phyloP scores from a whole-genome alignment of 2,888 invertebrate genomes.

The Polylopha cassiicola region DNA sequence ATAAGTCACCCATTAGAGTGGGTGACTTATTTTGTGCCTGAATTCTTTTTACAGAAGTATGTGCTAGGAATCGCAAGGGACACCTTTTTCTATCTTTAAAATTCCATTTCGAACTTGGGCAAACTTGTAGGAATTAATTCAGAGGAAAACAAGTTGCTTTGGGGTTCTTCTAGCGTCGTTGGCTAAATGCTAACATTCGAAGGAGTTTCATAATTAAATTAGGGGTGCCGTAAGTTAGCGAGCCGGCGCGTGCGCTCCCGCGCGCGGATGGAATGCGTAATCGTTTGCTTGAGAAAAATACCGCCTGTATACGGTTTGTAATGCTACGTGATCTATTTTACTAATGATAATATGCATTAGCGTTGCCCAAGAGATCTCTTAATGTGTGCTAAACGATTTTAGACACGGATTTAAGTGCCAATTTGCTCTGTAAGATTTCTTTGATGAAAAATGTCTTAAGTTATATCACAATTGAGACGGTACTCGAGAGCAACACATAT shows the following conservation, averaged over 20 bases:
- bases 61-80: too few species aligned
- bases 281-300: constrained; percentile 29
- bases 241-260: constrained; percentile 35
- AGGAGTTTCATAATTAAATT: constrained; percentile 54
- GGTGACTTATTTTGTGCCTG: too few species aligned
- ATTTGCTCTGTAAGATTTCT: too few species aligned
- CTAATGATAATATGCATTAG: constrained; percentile 22
- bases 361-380: constrained; percentile 9
- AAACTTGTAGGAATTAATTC: constrained; percentile 1
- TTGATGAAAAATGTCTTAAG: too few species aligned
- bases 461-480: too few species aligned
- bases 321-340: constrained; percentile 32
- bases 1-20: too few species aligned
- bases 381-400: constrained; percentile 12
- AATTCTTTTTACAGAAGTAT: too few species aligned
- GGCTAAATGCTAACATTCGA: constrained; percentile 18
- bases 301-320: constrained; percentile 27
- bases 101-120: constrained; percentile 3
- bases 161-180: constrained; percentile 13
- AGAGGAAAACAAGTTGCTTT: constrained; percentile 19
- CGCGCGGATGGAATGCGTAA: constrained; percentile 58
- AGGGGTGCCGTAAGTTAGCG: constrained; percentile 45
- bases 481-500: too few species aligned
- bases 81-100: constrained; percentile 8
- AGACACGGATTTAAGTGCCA: constrained; percentile 11